phyloP scores from a whole-genome alignment of 2,888 invertebrate genomes.

The Andrena chrysosceles region DNA sequence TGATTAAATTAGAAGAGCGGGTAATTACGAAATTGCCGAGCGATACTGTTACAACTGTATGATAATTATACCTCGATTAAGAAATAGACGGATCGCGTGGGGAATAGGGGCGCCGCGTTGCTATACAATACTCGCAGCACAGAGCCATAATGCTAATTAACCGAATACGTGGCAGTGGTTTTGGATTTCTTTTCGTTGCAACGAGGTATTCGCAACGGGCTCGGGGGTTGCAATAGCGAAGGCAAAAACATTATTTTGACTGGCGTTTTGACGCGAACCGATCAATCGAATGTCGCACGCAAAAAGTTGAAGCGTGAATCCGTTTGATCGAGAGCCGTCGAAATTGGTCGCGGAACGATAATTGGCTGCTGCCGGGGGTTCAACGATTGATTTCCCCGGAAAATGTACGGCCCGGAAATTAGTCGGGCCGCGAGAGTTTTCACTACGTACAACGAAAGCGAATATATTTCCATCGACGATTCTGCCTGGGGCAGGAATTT shows the following conservation, averaged over 20 bases:
- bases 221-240: neutral
- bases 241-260: conserved; percentile 16
- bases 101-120: conserved; percentile 8
- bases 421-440: conserved; percentile 4
- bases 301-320: neutral
- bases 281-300: neutral
- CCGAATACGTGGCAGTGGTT: conserved; percentile 20
- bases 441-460: neutral
- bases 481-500: conserved; percentile 9
- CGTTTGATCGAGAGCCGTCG: conserved; percentile 20
- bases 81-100: conserved; percentile 15
- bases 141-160: conserved; percentile 41
- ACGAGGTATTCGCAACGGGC: neutral
- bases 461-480: neutral
- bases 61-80: conserved; percentile 51
- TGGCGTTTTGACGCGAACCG: conserved; percentile 7
- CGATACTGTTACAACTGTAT: conserved; percentile 41
- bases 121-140: conserved; percentile 9
- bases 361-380: conserved; percentile 1
- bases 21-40: conserved; percentile 51
- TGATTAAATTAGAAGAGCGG: conserved; percentile 59
- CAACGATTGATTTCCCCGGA: conserved; percentile 5
- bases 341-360: conserved; percentile 22
- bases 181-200: conserved; percentile 35
- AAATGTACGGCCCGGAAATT: conserved; percentile 38